Base-by-base conservation (phyloP, 2,113 vertebrate genomes). In the Daubentonia madagascariensis region DNA sequence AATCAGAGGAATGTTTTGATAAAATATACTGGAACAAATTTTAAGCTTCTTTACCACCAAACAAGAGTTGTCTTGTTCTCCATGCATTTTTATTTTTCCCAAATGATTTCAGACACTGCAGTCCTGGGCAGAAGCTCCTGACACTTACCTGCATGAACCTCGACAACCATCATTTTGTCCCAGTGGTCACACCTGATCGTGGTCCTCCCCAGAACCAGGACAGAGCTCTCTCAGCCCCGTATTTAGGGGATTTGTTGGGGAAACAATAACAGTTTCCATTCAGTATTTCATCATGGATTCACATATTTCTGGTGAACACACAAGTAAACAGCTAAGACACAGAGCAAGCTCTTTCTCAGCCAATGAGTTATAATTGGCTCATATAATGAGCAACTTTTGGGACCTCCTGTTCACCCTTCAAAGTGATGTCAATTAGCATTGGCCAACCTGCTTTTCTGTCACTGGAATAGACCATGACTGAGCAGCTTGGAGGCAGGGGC, bases 1-100 rank as follows among this genome's bases (percentile, higher is more conserved):
- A 93, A 57, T 76, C 85, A 80, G 88, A 85, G 59, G 90, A 76
- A 83, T 67, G 48, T 85, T 96, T 95, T 94, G 78, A 93, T 93
- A 91, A 94, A 97, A 97, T 76, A 94, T 61, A 85, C 78, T 45
- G 48, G 76, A 72, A 70, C 72, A 72, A 45, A 85, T 75, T 93
- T 96, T 59, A 94, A 93, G 76, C 63, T 57, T 54, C 65, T 93
- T 37, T 81, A 32, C 89, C 78, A 72, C 81, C 83, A 76, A 92
- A 88, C 30, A 89, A 45, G 65, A 80, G 16, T 85, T 81, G 89
- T 83, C 87, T 52, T 91, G 70, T 96, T 96, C 86, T 93, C 35
- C 12, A 20, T 85, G 83, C 30, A 45, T 40, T 78, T 59, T 54
- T 45, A 40, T 87, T 89, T 63, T 40, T 18, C 57, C 20, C 9